Evolutionary conservation across 2,888 invertebrate genomes (phyloP).

Genomic region (Apoderus coryli): DNA sequence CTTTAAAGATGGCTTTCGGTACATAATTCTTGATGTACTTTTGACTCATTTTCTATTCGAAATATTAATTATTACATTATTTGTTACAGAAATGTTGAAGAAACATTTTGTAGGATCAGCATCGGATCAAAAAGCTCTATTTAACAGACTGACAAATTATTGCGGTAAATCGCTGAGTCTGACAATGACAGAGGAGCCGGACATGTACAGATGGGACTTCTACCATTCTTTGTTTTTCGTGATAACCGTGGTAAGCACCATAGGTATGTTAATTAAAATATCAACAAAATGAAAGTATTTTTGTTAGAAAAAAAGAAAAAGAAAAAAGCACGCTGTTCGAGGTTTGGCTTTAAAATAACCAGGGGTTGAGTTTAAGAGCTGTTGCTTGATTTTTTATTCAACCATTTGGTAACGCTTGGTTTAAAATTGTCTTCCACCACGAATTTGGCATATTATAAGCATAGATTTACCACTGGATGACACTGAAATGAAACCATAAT

Average conservation of each 20-base stretch:
- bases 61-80: conserved; percentile 6
- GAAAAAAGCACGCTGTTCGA: too few species aligned
- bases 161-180: conserved; percentile 61
- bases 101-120: conserved; percentile 42
- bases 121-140: conserved; percentile 41
- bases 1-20: too few species aligned
- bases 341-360: too few species aligned
- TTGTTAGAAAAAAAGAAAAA: background rate
- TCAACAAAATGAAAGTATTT: background rate
- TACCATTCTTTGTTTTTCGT: conserved; percentile 87
- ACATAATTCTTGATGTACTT: too few species aligned
- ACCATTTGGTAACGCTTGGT: too few species aligned
- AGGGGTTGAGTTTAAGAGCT: too few species aligned
- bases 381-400: too few species aligned
- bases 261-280: conserved; percentile 43
- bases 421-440: too few species aligned
- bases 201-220: conserved; percentile 66
- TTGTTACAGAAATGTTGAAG: conserved; percentile 42
- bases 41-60: too few species aligned
- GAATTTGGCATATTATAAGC: too few species aligned
- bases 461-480: too few species aligned
- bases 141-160: conserved; percentile 49
- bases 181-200: conserved; percentile 43
- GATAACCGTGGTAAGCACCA: conserved; percentile 81
- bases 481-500: too few species aligned